phyloP scores from a whole-genome alignment of 2,113 vertebrate species.

The Ivindomyrus marchei region DNA sequence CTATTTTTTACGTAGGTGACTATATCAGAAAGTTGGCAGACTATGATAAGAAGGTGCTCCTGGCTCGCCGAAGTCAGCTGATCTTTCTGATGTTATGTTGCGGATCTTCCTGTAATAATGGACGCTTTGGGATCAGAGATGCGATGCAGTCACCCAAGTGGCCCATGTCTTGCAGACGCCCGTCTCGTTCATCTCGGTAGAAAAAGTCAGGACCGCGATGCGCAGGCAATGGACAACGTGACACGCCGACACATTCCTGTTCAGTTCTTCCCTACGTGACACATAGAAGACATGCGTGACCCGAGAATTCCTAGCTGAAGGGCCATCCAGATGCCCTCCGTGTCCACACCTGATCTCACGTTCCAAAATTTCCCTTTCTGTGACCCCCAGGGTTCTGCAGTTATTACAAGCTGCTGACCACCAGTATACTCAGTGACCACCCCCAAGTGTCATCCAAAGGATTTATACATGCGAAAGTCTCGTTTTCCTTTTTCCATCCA shows the following conservation, averaged over 20 bases:
- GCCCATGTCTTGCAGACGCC: background rate
- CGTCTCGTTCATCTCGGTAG: background rate
- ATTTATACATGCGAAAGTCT: background rate
- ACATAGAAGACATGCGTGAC: background rate
- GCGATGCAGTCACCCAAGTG: background rate
- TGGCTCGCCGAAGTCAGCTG: background rate
- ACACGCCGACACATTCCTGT: background rate
- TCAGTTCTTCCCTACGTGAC: background rate
- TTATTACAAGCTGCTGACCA: background rate
- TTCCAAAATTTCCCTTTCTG: background rate
- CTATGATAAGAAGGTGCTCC: background rate
- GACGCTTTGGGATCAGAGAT: background rate
- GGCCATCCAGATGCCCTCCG: background rate
- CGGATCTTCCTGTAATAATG: background rate
- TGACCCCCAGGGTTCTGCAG: background rate
- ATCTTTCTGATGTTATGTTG: background rate
- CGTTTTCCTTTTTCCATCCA: slow-evolving; percentile 26
- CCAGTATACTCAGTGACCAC: background rate
- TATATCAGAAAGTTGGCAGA: background rate
- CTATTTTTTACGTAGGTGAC: background rate
- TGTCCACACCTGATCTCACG: background rate
- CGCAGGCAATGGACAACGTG: background rate
- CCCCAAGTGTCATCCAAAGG: background rate
- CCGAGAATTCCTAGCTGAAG: background rate
- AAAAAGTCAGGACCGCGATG: background rate